A percentile compares a stretch with the other conserved stretches of the same genome.
These are phyloP conservation scores for Cheilosia vulpina DNA, from an alignment of 2,888 invertebrate genomes.

Conservation along the genomic window DNA sequence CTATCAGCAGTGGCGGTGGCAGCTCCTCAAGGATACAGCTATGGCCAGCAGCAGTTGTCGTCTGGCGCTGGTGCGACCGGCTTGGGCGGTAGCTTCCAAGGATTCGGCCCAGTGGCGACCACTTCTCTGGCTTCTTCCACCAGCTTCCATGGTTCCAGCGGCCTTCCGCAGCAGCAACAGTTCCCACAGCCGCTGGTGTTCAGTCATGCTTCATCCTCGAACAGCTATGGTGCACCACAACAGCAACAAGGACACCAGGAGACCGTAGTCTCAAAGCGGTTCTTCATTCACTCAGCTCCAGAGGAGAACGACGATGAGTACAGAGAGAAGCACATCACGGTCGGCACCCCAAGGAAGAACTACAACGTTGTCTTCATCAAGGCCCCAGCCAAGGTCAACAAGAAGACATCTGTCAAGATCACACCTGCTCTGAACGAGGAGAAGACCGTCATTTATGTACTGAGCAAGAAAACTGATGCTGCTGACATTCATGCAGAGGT, in stretches of 20 bases:
- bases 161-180: conserved; percentile 31
- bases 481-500: conserved; percentile 81
- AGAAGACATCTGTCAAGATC: conserved; percentile 81
- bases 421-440: conserved; percentile 82
- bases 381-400: conserved; percentile 80
- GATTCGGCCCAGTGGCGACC: conserved; percentile 22
- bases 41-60: conserved; percentile 76
- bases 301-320: conserved; percentile 81
- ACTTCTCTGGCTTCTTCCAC: conserved; percentile 18
- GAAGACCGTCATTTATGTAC: conserved; percentile 83
- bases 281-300: conserved; percentile 83
- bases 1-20: conserved; percentile 80
- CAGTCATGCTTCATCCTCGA: conserved; percentile 45
- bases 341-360: conserved; percentile 82
- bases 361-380: conserved; percentile 84
- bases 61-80: conserved; percentile 24
- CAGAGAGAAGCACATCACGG: conserved; percentile 81
- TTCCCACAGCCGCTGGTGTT: conserved; percentile 30
- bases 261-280: conserved; percentile 81
- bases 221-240: conserved; percentile 69
- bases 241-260: conserved; percentile 78
- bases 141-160: conserved; percentile 5
- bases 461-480: conserved; percentile 82
- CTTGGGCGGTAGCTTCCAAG: conserved; percentile 43
- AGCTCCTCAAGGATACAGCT: conserved; percentile 82